Evolutionary conservation across 1,140 invertebrate genomes (phyloP).

Genomic region (Drosophila varians): DNA sequence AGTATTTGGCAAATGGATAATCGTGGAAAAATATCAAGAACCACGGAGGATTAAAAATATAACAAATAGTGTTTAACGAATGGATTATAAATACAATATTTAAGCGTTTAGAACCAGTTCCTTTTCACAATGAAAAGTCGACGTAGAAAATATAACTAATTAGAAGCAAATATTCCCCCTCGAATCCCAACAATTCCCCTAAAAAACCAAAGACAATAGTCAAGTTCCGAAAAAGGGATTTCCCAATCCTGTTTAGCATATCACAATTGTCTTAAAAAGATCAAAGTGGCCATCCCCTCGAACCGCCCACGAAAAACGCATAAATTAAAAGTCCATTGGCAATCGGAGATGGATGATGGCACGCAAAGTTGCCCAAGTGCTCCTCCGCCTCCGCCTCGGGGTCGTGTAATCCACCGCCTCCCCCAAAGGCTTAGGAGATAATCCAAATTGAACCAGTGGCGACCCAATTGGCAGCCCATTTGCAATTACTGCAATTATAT

Average conservation of each 20-base stretch:
- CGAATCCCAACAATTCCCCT: no score
- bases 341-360: conserved; percentile 39
- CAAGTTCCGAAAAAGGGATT: conserved; percentile 1
- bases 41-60: no score
- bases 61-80: no score
- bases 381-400: background rate
- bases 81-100: no score
- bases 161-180: background rate
- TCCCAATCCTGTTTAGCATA: conserved; percentile 36
- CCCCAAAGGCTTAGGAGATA: conserved; percentile 28
- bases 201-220: background rate
- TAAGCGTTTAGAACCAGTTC: no score
- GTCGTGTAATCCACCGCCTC: conserved; percentile 41
- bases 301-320: conserved; percentile 37
- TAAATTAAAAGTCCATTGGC: conserved; percentile 74
- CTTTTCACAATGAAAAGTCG: no score
- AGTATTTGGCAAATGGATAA: no score
- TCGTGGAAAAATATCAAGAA: no score
- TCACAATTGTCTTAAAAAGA: conserved; percentile 35
- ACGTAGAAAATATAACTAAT: no score
- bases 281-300: conserved; percentile 5
- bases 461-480: conserved; percentile 74
- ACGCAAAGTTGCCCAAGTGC: conserved; percentile 76
- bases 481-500: conserved; percentile 74
- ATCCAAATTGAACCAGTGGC: conserved; percentile 48